Evolutionary conservation across 2,113 vertebrate genomes (phyloP), one percentile per base, ranked within the genome.

Genomic region (Emydura subglobosa): DNA sequence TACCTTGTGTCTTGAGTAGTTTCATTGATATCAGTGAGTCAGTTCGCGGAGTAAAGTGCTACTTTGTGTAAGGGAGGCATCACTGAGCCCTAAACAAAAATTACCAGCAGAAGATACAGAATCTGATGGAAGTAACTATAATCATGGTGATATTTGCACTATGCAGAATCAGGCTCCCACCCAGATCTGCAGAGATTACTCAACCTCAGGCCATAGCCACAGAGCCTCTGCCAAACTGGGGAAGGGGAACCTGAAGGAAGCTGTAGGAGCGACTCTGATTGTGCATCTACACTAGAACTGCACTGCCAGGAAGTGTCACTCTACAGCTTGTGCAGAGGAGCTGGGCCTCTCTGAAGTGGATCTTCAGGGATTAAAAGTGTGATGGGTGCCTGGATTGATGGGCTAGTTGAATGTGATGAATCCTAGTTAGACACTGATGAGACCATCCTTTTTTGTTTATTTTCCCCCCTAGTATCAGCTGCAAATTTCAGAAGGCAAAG

Each of bases 381-480:
- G 54, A 11, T 34, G 83, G 81, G 61, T 91, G 50, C 25, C 53
- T 44, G 49, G 50, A 34, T 7, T 80, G 79, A 31, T 31, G 47
- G 53, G 13, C 44, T 84, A 74, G 80, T 12, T 76, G 39, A 76
- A 76, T 65, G 65, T 49, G 22, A 49, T 55, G 27, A 25, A 42
- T 79, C 51, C n/a, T 54, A 47, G 10, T 61, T 55, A 22, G 39
- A 54, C 16, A 81, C 51, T 9, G 82, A 13, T 78, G 83, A 87
- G 65, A 51, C 21, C 68, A 44, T 25, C 12, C 8, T 14, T 50
- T 90, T 83, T 53, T 84, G 78, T 59, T 39, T 13, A 39, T 87
- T 90, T 79, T 68, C 50, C 78, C 57, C 86, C 65, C 12, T 90
- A 97, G 97, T 96, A 95, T 68, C 10, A 59, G 6, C 21, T 97